Base-by-base conservation (phyloP, 2,113 vertebrate genomes). In the Callipepla squamata region DNA sequence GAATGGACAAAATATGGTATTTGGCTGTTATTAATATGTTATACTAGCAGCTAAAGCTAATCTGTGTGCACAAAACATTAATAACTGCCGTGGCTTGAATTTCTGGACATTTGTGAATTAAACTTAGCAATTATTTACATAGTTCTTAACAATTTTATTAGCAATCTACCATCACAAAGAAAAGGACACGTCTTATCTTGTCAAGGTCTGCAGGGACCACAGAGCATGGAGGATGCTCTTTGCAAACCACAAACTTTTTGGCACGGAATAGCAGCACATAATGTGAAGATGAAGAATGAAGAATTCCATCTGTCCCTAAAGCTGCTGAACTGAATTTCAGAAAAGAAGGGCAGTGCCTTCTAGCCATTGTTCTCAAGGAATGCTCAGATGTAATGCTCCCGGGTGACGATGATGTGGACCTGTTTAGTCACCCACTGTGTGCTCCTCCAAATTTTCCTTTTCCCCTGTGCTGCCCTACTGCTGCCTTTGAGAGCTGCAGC, bases 121-220 rank as follows among this genome's bases (percentile, higher is more conserved):
- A 44, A 34, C 47, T 79, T 19, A 74, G 50, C 63, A 85, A 63
- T 30, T 89, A 73, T 17, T 85, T 65, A 68, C 23, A 36, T 4
- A 55, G 45, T 2, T 12, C 58, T 91, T 53, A 87, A 74, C 30
- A 44, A 53, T 57, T 89, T 73, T 51, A 66, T 87, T 66, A 94
- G 63, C 53, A 87, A 73, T 20, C 14, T 79, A 44, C 45, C 45
- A 44, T 50, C 19, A 85, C 80, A 95, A 95, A 62, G 23, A 44
- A 45, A 66, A 82, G 21, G 13, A 34, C 19, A 32, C 66, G 9
- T 25, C 36, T 42, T 34, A 50, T 70, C 66, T 57, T 45, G 50
- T 6, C 44, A 58, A 50, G 63, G 48, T 4, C 28, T 45, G 76
- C 25, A 3, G 11, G 38, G 25, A 70, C 13, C 61, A 81, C 11